phyloP scores from a whole-genome alignment of 1,140 invertebrate genomes.

The Apis mellifera region DNA sequence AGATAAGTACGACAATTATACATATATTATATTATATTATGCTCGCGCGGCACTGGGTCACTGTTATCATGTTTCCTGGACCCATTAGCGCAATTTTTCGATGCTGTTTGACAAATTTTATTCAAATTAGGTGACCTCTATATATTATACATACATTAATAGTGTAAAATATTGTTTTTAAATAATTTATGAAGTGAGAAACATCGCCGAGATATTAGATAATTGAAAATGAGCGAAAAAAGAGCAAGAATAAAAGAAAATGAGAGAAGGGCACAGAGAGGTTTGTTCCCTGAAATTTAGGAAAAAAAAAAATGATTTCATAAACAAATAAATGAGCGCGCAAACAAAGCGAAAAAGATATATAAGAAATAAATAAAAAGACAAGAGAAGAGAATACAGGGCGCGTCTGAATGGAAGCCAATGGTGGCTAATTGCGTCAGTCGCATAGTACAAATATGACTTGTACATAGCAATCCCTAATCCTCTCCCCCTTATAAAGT shows the following conservation, averaged over 20 bases:
- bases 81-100: slow-evolving; percentile 71
- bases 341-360: slow-evolving; percentile 43
- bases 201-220: slow-evolving; percentile 76
- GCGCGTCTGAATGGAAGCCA: slow-evolving; percentile 73
- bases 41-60: slow-evolving; percentile 72
- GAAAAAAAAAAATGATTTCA: slow-evolving; percentile 37
- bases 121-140: slow-evolving; percentile 71
- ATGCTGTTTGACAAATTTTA: slow-evolving; percentile 72
- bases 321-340: slow-evolving; percentile 30
- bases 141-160: slow-evolving; percentile 76
- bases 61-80: slow-evolving; percentile 77
- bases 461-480: slow-evolving; percentile 79
- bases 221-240: slow-evolving; percentile 65
- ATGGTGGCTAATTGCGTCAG: slow-evolving; percentile 76
- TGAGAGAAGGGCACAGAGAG: slow-evolving; percentile 28
- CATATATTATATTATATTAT: slow-evolving; percentile 62
- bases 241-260: slow-evolving; percentile 31
- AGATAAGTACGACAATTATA: slow-evolving; percentile 63
- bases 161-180: slow-evolving; percentile 80
- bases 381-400: slow-evolving; percentile 67
- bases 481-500: slow-evolving; percentile 60
- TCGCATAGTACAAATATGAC: slow-evolving; percentile 81
- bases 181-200: slow-evolving; percentile 75
- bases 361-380: slow-evolving; percentile 58
- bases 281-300: slow-evolving; percentile 46